Conservation (phyloP, 2,888 invertebrate genomes). For the Drosophila kuntzei region DNA sequence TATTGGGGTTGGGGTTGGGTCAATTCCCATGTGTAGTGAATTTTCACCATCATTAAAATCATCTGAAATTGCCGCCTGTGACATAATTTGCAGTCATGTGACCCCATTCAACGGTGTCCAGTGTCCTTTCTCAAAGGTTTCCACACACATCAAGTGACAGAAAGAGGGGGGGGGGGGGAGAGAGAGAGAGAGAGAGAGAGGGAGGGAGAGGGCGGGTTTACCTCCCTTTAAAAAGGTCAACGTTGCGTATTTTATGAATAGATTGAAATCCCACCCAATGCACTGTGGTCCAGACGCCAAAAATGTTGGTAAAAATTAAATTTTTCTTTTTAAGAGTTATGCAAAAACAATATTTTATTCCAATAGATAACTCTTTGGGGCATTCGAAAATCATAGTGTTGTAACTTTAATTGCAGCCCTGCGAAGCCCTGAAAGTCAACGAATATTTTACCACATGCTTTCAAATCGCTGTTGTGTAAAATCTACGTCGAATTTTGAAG, state of each 20-base stretch:
- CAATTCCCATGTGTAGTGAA: constrained; percentile 63
- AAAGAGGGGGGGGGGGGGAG: not conserved
- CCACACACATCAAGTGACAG: constrained; percentile 13
- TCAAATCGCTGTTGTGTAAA: too few relatives aligned
- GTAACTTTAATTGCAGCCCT: too few relatives aligned
- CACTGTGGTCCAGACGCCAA: too few relatives aligned
- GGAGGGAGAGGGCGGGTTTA: not conserved
- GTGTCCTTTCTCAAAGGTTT: constrained; percentile 51
- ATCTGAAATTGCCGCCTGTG: constrained; percentile 67
- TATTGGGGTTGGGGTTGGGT: constrained; percentile 12
- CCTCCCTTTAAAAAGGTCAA: constrained; percentile 49
- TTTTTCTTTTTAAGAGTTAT: too few relatives aligned
- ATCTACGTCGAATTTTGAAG: too few relatives aligned
- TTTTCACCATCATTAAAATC: constrained; percentile 73
- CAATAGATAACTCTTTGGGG: too few relatives aligned
- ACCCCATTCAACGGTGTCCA: constrained; percentile 56
- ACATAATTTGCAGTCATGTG: constrained; percentile 72
- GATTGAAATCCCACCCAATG: constrained; percentile 49
- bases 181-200: not conserved
- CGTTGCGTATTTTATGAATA: constrained; percentile 67
- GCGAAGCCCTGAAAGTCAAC: too few relatives aligned
- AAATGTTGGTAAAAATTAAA: too few relatives aligned
- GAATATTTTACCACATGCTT: too few relatives aligned
- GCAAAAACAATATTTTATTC: too few relatives aligned
- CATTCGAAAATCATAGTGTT: too few relatives aligned